Percentiles rank a stretch among this genome's conserved stretches.
Evolutionary conservation across 2,113 vertebrate species (phyloP).

Genomic region (Crotalus horridus): DNA sequence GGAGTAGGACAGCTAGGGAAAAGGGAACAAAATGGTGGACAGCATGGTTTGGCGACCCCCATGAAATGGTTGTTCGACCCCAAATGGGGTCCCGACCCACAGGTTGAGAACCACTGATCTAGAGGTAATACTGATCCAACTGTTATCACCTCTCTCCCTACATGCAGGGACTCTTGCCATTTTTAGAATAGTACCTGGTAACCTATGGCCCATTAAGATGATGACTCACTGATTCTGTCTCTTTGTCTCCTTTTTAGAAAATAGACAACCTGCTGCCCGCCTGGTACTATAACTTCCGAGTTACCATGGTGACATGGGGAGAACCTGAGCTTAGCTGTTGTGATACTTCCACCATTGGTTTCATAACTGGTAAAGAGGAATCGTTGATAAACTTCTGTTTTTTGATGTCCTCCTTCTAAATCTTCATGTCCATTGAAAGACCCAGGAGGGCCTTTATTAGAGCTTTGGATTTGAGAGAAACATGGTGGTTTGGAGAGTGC

Average conservation of each 20-base stretch:
- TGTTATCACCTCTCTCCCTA: background rate
- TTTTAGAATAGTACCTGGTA: background rate
- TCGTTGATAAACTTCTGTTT: fast-evolving
- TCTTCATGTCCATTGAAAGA: background rate
- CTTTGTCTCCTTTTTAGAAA: constrained; percentile 67
- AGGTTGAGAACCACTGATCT: too few species aligned
- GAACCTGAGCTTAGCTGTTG: constrained; percentile 90
- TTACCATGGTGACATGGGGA: constrained; percentile 95
- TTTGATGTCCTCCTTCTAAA: background rate
- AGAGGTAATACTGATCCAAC: background rate
- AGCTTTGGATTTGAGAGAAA: background rate
- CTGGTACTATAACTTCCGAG: constrained; percentile 95
- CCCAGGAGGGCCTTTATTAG: too few species aligned
- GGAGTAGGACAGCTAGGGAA: too few species aligned
- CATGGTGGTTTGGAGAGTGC: background rate
- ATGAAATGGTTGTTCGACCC: too few species aligned
- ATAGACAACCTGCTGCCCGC: constrained; percentile 89
- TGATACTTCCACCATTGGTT: constrained; percentile 88
- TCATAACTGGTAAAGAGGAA: constrained; percentile 80
- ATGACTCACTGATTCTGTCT: background rate
- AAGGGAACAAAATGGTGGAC: too few species aligned
- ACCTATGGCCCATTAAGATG: background rate
- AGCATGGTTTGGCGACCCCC: too few species aligned
- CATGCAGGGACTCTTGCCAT: background rate
- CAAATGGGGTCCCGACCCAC: too few species aligned